These are phyloP conservation scores for Mormyrus hasselquistii DNA, from an alignment of 2,797 vertebrate genomes.

Conservation along the genomic window DNA sequence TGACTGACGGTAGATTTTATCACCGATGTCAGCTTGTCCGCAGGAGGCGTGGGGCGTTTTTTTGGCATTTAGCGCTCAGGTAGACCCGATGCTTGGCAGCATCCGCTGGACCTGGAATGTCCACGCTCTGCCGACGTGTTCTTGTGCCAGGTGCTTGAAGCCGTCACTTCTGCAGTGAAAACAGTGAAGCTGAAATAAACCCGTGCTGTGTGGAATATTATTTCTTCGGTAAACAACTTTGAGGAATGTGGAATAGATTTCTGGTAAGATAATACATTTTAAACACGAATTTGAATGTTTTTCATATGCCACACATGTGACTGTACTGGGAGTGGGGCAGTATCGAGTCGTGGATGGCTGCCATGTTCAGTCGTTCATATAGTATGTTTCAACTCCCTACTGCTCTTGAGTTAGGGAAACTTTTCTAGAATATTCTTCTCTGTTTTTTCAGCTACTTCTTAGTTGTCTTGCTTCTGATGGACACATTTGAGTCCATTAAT, in stretches of 20 bases:
- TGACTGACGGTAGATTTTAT: neutral
- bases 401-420: neutral
- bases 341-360: neutral
- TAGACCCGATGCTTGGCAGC: neutral
- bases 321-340: neutral
- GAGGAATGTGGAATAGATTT: conserved; percentile 6
- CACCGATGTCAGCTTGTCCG: neutral
- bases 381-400: neutral
- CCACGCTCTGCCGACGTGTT: neutral
- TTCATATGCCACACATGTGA: neutral
- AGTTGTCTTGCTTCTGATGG: neutral
- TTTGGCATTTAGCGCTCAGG: neutral
- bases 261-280: conserved; percentile 7
- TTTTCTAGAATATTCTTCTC: neutral
- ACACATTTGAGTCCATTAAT: neutral
- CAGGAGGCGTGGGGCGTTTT: neutral
- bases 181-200: neutral
- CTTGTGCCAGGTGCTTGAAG: neutral
- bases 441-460: neutral
- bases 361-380: neutral
- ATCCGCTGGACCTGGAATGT: too few relatives aligned
- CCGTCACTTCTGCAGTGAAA: neutral
- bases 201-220: neutral
- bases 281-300: neutral
- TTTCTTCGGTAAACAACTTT: neutral